Evolutionary conservation across 1,140 invertebrate genomes (phyloP).

Genomic region (Magallana ariakensis): DNA sequence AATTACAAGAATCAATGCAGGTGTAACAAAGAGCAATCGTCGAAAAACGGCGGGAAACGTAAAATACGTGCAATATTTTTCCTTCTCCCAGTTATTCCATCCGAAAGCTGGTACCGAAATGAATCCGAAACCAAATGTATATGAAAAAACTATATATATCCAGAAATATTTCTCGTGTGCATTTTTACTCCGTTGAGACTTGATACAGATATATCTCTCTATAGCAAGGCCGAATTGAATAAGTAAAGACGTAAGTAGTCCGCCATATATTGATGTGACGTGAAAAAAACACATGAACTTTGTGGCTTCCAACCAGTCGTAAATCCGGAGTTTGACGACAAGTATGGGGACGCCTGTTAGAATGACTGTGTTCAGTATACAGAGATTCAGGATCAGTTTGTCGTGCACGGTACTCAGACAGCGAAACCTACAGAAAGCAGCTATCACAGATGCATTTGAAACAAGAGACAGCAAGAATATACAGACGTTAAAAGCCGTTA

Average conservation of each 20-base stretch:
- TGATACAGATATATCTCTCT: neutral
- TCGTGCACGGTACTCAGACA: neutral
- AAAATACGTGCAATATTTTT: neutral
- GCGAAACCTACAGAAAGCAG: neutral
- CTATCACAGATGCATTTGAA: neutral
- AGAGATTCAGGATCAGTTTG: slow-evolving; percentile 7
- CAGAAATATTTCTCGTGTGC: neutral
- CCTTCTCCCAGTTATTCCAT: neutral
- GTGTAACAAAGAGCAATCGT: neutral
- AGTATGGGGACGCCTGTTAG: neutral
- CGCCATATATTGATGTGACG: neutral
- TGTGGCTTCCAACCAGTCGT: slow-evolving; percentile 2
- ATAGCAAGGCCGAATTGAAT: neutral
- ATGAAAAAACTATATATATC: neutral
- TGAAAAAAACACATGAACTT: slow-evolving; percentile 9
- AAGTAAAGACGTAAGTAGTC: neutral
- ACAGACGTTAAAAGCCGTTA: neutral
- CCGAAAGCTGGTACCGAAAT: neutral
- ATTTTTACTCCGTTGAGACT: neutral
- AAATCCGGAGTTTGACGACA: neutral
- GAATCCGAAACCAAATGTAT: neutral
- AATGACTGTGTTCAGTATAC: neutral
- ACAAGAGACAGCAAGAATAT: neutral
- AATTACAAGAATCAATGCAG: neutral
- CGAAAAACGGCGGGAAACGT: neutral